These are phyloP conservation scores for Pelvicachromis taeniatus DNA, from an alignment of 2,113 vertebrate genomes.

Conservation along the genomic window DNA sequence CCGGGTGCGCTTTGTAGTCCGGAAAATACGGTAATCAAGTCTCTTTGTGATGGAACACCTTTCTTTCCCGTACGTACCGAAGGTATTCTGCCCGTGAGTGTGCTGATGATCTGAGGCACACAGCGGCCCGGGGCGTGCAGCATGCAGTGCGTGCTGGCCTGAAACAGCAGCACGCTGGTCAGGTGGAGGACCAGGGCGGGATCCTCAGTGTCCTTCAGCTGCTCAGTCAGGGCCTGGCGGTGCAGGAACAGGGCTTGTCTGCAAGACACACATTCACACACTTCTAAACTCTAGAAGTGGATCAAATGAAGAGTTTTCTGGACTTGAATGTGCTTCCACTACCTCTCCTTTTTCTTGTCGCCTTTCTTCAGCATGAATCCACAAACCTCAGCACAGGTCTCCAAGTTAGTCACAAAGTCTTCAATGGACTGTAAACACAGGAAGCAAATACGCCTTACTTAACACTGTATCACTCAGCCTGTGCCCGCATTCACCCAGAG, in stretches of 20 bases:
- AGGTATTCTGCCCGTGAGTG: slow-evolving; percentile 80
- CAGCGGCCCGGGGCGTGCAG: slow-evolving; percentile 94
- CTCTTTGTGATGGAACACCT: not conserved
- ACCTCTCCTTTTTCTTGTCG: slow-evolving; percentile 97
- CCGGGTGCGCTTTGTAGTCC: too few species aligned
- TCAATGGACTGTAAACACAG: slow-evolving; percentile 78
- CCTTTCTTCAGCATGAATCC: slow-evolving; percentile 90
- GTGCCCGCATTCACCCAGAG: not conserved
- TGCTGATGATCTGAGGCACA: slow-evolving; percentile 88
- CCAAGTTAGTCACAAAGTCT: slow-evolving; percentile 85
- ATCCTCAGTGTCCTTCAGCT: slow-evolving; percentile 88
- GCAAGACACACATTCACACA: not conserved
- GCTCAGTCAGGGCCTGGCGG: slow-evolving; percentile 86
- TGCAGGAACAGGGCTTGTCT: slow-evolving; percentile 91
- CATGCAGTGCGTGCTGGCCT: slow-evolving; percentile 85
- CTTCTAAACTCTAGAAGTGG: not conserved
- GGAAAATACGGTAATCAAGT: too few species aligned
- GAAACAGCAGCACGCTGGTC: slow-evolving; percentile 88
- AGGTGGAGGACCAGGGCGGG: slow-evolving; percentile 90
- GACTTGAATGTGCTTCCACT: not conserved
- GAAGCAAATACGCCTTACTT: not conserved
- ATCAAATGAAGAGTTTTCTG: not conserved
- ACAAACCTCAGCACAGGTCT: slow-evolving; percentile 83
- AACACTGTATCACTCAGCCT: not conserved
- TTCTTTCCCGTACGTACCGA: slow-evolving; percentile 68